Conservation (phyloP, 2,113 vertebrate genomes). For the Peromyscus leucopus region DNA sequence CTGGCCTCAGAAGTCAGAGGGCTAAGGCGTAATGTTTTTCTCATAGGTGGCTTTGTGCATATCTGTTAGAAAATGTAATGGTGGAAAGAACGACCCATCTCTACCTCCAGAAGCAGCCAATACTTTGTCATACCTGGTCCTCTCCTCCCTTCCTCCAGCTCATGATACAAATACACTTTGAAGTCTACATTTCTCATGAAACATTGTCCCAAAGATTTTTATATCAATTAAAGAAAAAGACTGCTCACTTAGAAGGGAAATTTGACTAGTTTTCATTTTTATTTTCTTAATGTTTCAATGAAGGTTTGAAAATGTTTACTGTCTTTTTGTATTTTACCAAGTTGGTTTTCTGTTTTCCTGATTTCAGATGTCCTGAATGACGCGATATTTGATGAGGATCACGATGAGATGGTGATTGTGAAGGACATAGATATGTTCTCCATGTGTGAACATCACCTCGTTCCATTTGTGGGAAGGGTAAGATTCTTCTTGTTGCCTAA, state of each 20-base stretch:
- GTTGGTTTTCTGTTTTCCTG: not conserved
- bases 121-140: not conserved
- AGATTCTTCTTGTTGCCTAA: conserved; percentile 69
- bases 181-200: conserved; percentile 23
- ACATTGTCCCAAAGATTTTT: not conserved
- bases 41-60: not conserved
- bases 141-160: not conserved
- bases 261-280: not conserved
- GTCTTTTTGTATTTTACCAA: not conserved
- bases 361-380: conserved; percentile 96
- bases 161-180: not conserved
- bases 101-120: not conserved
- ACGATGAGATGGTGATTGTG: conserved; percentile 99
- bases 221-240: conserved; percentile 21
- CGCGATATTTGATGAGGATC: conserved; percentile 99
- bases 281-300: conserved; percentile 25
- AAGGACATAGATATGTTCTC: conserved; percentile 99
- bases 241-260: conserved; percentile 13
- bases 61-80: not conserved
- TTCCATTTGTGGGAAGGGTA: conserved; percentile 98
- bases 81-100: not conserved
- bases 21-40: not conserved
- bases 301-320: not conserved
- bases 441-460: conserved; percentile 99
- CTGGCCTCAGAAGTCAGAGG: conserved; percentile 2